Percentiles rank a stretch among this genome's conserved stretches.
phyloP scores from a whole-genome alignment of 1,140 invertebrate species.

The Choristoneura fumiferana region DNA sequence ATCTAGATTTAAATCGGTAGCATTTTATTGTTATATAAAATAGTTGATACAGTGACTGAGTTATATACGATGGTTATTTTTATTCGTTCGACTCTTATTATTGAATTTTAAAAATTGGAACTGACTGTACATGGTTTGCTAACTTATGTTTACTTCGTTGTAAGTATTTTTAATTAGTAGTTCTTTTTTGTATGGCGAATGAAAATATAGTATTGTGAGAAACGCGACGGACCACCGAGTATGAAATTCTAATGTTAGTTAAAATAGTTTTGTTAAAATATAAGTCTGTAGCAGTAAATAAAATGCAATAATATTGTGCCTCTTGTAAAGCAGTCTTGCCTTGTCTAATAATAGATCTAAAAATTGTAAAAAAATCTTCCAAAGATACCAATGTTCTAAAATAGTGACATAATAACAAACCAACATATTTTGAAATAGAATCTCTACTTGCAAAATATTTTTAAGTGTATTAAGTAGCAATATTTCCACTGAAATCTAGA shows the following conservation, averaged over 20 bases:
- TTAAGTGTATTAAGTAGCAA: constrained; percentile 1
- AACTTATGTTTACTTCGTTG: no score
- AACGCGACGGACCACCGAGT: constrained; percentile 15
- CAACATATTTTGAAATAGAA: constrained; percentile 12
- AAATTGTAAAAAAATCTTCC: constrained; percentile 33
- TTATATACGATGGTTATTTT: no score
- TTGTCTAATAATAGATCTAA: constrained; percentile 31
- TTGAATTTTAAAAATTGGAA: no score
- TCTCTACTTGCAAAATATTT: constrained; percentile 5
- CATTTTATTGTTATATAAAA: no score
- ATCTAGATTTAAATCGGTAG: no score
- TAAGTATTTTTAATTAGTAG: no score
- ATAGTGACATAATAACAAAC: constrained; percentile 13
- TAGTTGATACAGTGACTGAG: no score
- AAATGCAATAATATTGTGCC: constrained; percentile 50
- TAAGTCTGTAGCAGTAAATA: constrained; percentile 9
- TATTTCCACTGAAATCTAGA: constrained; percentile 10
- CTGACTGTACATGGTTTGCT: no score
- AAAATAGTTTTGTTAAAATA: not conserved
- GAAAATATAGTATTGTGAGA: not conserved
- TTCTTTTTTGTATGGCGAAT: not conserved
- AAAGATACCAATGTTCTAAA: constrained; percentile 38
- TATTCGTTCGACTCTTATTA: no score
- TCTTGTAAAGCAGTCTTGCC: constrained; percentile 50
- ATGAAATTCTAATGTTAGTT: not conserved